Evolutionary conservation across 1,140 invertebrate genomes (phyloP), one percentile per base, ranked within the genome.

Genomic region (Pissodes strobi): DNA sequence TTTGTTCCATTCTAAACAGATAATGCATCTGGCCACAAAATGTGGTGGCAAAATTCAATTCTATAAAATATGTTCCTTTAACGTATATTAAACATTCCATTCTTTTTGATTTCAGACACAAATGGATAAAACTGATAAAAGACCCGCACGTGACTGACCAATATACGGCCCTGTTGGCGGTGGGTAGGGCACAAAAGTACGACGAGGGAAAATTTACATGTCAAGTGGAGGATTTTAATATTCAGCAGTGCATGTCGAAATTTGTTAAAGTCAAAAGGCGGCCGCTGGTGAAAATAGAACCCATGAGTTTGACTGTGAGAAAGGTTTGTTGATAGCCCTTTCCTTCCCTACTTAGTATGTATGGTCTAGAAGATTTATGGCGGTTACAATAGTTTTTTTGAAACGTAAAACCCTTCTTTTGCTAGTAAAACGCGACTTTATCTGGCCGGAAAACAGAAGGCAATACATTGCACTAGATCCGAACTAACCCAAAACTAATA

Each of bases 171-270:
- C 75, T 89, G 13, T 78, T 92, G 53, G 86, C 85, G 0, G 83
- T 92, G 39, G 84, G 86, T 19, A 85, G 84, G 69, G 87, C 88
- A 0, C 84, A 83, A 30, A 78, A 82, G 18, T 78, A 87, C 8
- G 90, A 92, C 71, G 82, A 84, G 10, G 90, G 90, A 19, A 80
- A 84, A 23, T 91, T 90, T 78, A 88, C 88, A 1, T 92, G 90
- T 71, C 83, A 86, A 64, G 84, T 89, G 10, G 82, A 84, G n/a
- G 89, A 90, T 69, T 86, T 85, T 76, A 87, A 85, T n/a, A 79
- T 89, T 10, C 83, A 91, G 55, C 85, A 90, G 60, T 92, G 90
- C 73, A 84, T 87, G 63, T 87, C 87, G 12, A 78, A 89, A 34
- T 80, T 84, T 22, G 78, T 92, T 10, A 82, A 86, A 46, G 83